Conservation (phyloP, 1,140 invertebrate genomes). For the Lineus longissimus region DNA sequence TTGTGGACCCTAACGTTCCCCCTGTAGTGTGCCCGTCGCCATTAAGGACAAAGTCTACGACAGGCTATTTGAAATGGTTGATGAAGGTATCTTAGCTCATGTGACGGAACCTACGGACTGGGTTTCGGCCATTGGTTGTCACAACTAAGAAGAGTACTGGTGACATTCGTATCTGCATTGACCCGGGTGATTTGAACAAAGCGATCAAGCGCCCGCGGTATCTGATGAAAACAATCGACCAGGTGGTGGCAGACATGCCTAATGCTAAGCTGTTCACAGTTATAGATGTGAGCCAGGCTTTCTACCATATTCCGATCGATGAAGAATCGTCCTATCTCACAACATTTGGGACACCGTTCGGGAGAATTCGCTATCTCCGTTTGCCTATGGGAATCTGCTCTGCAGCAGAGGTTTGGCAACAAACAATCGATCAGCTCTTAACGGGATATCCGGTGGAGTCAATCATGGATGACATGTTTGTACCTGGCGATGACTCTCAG, state of each 20-base stretch:
- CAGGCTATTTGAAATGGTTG: no score
- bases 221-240: conserved; percentile 7
- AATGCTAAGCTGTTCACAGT: conserved; percentile 5
- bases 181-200: conserved; percentile 7
- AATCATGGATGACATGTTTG: not conserved
- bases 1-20: no score
- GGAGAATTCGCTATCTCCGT: not conserved
- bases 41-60: no score
- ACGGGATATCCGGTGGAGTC: not conserved
- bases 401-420: not conserved
- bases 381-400: not conserved
- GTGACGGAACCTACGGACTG: conserved; percentile 4
- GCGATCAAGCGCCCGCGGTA: conserved; percentile 3
- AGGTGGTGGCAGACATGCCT: conserved; percentile 1
- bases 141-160: conserved; percentile 9
- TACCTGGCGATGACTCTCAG: not conserved
- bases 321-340: not conserved
- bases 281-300: conserved; percentile 8
- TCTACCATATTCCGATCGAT: not conserved
- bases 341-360: conserved; percentile 1
- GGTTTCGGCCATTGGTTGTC: conserved; percentile 12
- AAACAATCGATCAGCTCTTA: not conserved
- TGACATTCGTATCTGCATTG: conserved; percentile 2
- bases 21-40: no score
- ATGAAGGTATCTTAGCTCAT: not conserved